Base-by-base conservation (phyloP, 2,888 invertebrate species). In the Furcula furcula region DNA sequence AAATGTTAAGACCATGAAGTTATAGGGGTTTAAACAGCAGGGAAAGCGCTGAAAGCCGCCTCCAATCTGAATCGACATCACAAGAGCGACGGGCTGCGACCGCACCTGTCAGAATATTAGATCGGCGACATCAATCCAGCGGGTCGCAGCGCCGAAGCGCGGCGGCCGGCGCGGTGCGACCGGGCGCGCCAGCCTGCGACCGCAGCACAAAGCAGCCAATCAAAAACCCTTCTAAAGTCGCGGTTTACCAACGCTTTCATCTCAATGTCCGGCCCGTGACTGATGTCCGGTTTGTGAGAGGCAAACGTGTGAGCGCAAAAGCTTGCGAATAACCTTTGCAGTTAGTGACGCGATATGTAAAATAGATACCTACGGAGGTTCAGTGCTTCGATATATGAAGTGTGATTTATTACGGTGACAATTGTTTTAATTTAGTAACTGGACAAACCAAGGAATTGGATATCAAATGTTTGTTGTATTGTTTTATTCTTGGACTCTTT, bases 71-170 rank as follows among this genome's bases (percentile, higher is more conserved):
- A 36, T 25, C 20, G 10, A 10, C 10, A 34, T 36, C 32, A 35
- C 32, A 31, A 28, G 30, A 29, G 42, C 33, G 39, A 44, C 31
- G 27, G 42, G 25, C 29, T 25, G 42, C 53, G 42, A 71, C 77
- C 77, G 65, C 78, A 75, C 70, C 75, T 77, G 81, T 76, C 85
- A 78, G 75, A 76, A 79, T 84, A 82, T 80, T 77, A 81, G 75
- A 85, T 86, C 65, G 82, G 46, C 58, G 67, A 64, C 76, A 86
- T 86, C 78, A 85, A 82, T 86, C 77, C 72, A 69, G 56, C 51
- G 64, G 56, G 57, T 10, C 29, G 34, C 29, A 34, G 29, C 35
- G 34, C 39, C 43, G 26, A 29, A 23, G 22, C 19, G 37, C 40
- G 26, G 19, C 6, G 16, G n/a, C 33, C 9, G 18, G 4, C 39